Evolutionary conservation across 2,113 vertebrate genomes (phyloP).

Genomic region (Rhinopomastus cyanomelas): DNA sequence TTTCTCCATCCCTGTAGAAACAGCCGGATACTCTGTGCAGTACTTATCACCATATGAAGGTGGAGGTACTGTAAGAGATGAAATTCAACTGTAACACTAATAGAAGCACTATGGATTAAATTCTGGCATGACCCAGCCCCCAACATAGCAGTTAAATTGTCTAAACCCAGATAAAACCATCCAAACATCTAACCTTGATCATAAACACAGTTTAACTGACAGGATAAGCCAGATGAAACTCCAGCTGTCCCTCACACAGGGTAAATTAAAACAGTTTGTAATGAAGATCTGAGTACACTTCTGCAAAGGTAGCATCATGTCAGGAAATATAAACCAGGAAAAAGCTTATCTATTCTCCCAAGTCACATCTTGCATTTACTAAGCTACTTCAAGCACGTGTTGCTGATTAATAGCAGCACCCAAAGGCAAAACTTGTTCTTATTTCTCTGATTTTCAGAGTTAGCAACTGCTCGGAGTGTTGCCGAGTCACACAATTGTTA

Average conservation of each 20-base stretch:
- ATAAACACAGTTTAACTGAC: not conserved
- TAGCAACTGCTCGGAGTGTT: constrained; percentile 35
- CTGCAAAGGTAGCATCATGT: not conserved
- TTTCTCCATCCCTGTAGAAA: not conserved
- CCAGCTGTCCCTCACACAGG: not conserved
- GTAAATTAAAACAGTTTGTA: not conserved
- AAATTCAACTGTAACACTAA: not conserved
- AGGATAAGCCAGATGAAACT: not conserved
- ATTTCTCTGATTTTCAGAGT: constrained; percentile 5
- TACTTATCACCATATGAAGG: not conserved
- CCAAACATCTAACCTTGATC: not conserved
- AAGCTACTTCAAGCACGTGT: not conserved
- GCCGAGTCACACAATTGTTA: not conserved
- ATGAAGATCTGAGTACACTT: not conserved
- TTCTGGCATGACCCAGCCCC: not conserved
- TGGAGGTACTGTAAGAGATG: not conserved
- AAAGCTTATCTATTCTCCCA: not conserved
- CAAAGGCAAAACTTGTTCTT: not conserved
- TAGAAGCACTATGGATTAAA: not conserved
- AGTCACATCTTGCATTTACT: not conserved
- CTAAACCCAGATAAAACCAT: not conserved
- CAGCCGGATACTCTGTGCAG: not conserved
- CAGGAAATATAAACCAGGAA: not conserved
- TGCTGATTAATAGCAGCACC: constrained; percentile 11
- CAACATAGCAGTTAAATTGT: not conserved